Evolutionary conservation across 2,797 vertebrate species (phyloP), one percentile per base, ranked within the genome.

Genomic region (Allobates femoralis): DNA sequence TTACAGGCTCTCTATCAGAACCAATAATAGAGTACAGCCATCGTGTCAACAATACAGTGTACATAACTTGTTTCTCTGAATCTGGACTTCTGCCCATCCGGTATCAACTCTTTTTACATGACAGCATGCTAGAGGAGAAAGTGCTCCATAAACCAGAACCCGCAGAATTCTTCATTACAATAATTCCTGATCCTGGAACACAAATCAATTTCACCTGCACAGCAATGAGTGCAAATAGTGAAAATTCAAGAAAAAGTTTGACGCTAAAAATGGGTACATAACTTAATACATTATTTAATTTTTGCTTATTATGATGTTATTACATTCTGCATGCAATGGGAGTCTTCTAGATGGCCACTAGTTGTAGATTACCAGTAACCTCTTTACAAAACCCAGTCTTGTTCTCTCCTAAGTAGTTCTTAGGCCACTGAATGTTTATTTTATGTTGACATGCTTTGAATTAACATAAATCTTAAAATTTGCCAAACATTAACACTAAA

Each of bases 61-160:
- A 78, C 26, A 79, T 85, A 12, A 85, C 60, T 11, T 85, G 83
- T 26, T 85, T 85, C 60, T 85, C 75, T 10, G 11, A 78, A 66
- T 69, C 41, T 56, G 75, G 83, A 19, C 5, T 21, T 14, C 30
- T 85, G 5, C 83, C 83, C 16, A 67, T 85, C 30, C 30, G 1
- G 0, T 85, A 85, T 51, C 21, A 79, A 37, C 53, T 77, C 23
- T 67, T 79, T 62, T 2, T 78, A 34, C 5, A 18, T 19, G 23
- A 77, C 46, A 18, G 0, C 1, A 30, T n/a, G 2, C 14, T 3
- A 5, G 15, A 34, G 14, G 18, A 67, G 60, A 55, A 51, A 18
- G 23, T n/a, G 16, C 37, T 85, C 19, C 2, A 28, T 19, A 46
- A 21, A 5, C 15, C 62, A 53, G 46, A 34, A 50, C 30, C 74